These are phyloP conservation scores for Dione vanillae DNA, from an alignment of 2,888 invertebrate species.

Conservation along the genomic window DNA sequence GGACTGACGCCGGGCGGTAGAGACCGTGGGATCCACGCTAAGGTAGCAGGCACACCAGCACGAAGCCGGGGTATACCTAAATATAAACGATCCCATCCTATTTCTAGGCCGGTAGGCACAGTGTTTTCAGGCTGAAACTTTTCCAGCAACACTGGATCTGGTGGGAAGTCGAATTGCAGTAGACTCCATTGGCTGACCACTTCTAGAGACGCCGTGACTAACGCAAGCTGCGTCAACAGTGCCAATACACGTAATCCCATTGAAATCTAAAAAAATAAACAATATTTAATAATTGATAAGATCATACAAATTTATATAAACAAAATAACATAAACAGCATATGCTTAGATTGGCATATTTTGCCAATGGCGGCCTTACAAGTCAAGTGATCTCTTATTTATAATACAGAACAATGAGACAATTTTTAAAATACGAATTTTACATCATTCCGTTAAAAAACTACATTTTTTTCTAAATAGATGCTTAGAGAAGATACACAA, in stretches of 20 bases:
- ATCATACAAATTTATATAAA: too few species aligned
- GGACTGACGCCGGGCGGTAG: conserved; percentile 88
- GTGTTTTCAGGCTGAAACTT: conserved; percentile 89
- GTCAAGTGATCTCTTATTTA: too few species aligned
- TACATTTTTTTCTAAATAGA: too few species aligned
- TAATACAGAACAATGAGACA: too few species aligned
- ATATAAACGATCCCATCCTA: conserved; percentile 89
- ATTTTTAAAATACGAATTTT: too few species aligned
- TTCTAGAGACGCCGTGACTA: conserved; percentile 80
- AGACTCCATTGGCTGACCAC: conserved; percentile 89
- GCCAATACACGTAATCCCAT: conserved; percentile 62
- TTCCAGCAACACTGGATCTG: conserved; percentile 82
- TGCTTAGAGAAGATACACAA: too few species aligned
- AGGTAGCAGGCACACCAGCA: conserved; percentile 90
- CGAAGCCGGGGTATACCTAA: conserved; percentile 90
- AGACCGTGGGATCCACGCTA: conserved; percentile 87
- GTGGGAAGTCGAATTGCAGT: conserved; percentile 87
- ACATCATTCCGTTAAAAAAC: too few species aligned
- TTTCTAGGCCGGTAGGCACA: conserved; percentile 90
- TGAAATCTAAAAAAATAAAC: conserved; percentile 41
- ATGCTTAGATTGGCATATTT: too few species aligned
- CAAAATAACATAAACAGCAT: too few species aligned
- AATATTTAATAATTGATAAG: not conserved
- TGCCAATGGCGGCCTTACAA: too few species aligned
- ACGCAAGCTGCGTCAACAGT: conserved; percentile 63